Evolutionary conservation across 2,797 vertebrate genomes (phyloP).

Genomic region (Gambelia wislizenii): DNA sequence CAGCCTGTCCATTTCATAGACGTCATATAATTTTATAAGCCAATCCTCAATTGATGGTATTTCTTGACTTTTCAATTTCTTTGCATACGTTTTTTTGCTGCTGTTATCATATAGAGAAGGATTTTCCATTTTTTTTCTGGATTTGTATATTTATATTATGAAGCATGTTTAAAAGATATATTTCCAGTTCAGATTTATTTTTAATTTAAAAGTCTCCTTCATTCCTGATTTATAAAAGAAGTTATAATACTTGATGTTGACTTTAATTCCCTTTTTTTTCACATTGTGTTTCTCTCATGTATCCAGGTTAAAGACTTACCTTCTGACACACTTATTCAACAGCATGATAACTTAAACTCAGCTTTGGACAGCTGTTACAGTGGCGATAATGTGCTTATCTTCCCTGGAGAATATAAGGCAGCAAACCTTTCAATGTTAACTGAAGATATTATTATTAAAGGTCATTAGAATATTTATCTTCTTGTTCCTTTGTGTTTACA

Average conservation of each 20-base stretch:
- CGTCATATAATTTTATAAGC: too few species aligned
- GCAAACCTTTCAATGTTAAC: conserved; percentile 70
- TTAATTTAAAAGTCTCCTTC: background rate
- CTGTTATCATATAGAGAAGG: too few species aligned
- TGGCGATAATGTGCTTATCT: conserved; percentile 67
- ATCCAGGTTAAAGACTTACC: conserved; percentile 68
- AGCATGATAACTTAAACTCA: conserved; percentile 64
- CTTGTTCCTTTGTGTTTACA: background rate
- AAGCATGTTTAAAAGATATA: too few species aligned
- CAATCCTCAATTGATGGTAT: too few species aligned
- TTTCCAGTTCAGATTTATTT: too few species aligned
- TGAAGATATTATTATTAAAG: conserved; percentile 73
- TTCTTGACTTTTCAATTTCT: too few species aligned
- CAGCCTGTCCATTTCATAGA: too few species aligned
- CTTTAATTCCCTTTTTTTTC: background rate
- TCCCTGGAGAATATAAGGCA: conserved; percentile 75
- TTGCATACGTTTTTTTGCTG: too few species aligned
- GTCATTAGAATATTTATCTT: conserved; percentile 46
- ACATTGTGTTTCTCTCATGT: conserved; percentile 9
- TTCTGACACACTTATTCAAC: conserved; percentile 65
- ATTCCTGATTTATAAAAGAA: background rate
- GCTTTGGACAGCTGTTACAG: conserved; percentile 71
- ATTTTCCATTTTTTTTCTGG: too few species aligned
- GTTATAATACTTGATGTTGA: background rate
- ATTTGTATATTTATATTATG: too few species aligned